Evolutionary conservation across 2,113 vertebrate genomes (phyloP).

Genomic region (Trematocara nigrifrons): DNA sequence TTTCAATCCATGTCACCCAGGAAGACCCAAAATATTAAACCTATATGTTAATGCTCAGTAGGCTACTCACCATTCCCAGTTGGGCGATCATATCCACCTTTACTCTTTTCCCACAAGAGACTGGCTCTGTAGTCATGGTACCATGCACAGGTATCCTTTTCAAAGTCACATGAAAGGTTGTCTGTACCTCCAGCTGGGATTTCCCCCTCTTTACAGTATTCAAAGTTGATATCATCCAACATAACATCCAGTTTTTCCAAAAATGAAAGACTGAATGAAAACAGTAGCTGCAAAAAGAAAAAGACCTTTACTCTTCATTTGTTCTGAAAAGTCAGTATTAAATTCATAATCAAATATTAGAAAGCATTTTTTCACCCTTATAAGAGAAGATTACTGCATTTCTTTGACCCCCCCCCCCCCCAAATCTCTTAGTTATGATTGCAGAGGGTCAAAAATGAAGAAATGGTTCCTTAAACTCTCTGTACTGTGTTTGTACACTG

Average conservation of each 20-base stretch:
- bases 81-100: not conserved
- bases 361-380: not conserved
- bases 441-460: not conserved
- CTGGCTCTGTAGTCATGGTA: conserved; percentile 54
- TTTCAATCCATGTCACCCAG: rapidly evolving
- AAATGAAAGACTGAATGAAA: not conserved
- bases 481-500: not conserved
- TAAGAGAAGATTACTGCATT: not conserved
- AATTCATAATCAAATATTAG: not conserved
- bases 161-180: conserved; percentile 70
- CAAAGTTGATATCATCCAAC: conserved; percentile 68
- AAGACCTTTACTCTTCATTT: not conserved
- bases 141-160: conserved; percentile 68
- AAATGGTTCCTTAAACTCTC: not conserved
- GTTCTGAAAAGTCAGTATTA: not conserved
- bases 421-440: not conserved
- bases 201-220: conserved; percentile 57
- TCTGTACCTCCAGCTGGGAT: conserved; percentile 52
- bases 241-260: conserved; percentile 19
- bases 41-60: not conserved
- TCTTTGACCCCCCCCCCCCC: too few relatives aligned
- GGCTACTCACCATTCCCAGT: conserved; percentile 41
- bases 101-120: conserved; percentile 46
- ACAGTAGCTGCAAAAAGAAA: conserved; percentile 48
- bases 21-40: not conserved